Base-by-base conservation (phyloP, 2,797 vertebrate genomes). In the Protonibea diacanthus region DNA sequence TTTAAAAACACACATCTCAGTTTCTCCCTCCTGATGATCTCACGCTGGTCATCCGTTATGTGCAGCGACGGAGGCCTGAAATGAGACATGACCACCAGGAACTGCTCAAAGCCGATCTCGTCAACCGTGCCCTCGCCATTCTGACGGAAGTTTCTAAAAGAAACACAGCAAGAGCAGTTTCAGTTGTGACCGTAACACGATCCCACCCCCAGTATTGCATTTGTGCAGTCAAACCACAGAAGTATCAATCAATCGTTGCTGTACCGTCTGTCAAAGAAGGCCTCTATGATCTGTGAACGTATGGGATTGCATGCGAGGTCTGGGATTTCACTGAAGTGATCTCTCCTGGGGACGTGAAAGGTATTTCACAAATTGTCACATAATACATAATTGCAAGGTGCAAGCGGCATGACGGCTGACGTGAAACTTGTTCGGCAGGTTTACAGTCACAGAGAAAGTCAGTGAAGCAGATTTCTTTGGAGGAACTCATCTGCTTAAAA, bases 241-340 rank as follows among this genome's bases (percentile, higher is more conserved):
- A 38, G 33, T 8, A 38, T 38, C 33, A 38, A 21, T 18, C 45
- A 18, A 0, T 38, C 2, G 9, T 17, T 18, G 48, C 69, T 23
- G 48, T 80, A 99, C 98, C 98, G 92, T 93, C 90, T 94, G 93
- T 98, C 97, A 2, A 99, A 99, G 88, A 99, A 99, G 75, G 97
- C 97, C 29, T 95, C 96, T 67, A 97, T 78, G 13, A 99, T 99
- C 88, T 98, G 96, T 1, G 93, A 86, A 3, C 96, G 87, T 78
- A 99, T 98, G 0, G 98, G 98, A 85, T 99, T 99, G 89, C 95
- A 96, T 2, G 95, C 94, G 58, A 99, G 92, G 75, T 98, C 97
- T 0, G 96, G 94, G 59, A 99, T 95, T 25, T 89, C 95, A 70
- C 93, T 95, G 21, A 98, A 95, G 76, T 96, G 69, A n/a, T 92